Evolutionary conservation across 2,888 invertebrate species (phyloP), one percentile per base, ranked within the genome.

Genomic region (Phyllotreta cruciferae): DNA sequence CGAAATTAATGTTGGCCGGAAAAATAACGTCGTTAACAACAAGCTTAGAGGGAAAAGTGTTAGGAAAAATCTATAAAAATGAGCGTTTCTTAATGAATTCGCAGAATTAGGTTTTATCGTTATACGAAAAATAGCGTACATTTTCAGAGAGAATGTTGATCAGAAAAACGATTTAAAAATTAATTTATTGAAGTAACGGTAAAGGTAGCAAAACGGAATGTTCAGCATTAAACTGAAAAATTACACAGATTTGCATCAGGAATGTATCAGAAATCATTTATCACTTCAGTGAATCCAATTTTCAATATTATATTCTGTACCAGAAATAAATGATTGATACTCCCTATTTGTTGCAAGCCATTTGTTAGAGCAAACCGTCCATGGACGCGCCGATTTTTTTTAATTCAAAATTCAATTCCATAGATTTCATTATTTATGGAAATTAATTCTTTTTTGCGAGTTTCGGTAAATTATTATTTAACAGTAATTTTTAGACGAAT

Each of bases 291-390:
- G 52, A 52, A 58, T 42, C 11, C 35, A 53, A 44, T 53, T 53
- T 60, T 44, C 53, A 60, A 53, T 60, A 60, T 56, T 37, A 56
- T 60, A 60, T 60, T 60, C 39, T 49, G 44, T 53, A 53, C 53
- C 44, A 50, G 37, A 24, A 42, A 47, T 64, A 53, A 52, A 61
- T 71, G 68, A 71, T 71, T 68, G 69, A 71, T 69, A 63, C 53
- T 11, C 10, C 45, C 45, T 68, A 67, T 65, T 66, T 64, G 66
- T 68, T 68, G 62, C 64, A 60, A 55, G 50, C 60, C 62, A 71
- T 70, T 71, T 70, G 69, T 71, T 66, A 71, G 64, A 45, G 56
- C 24, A 24, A 24, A 41, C 11, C 47, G 58, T 36, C 62, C 60
- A 62, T 50, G 66, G 63, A 66, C 69, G 67, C 56, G 50, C 53